These are phyloP conservation scores for Microtus montanus DNA, from an alignment of 2,113 vertebrate species.

Conservation along the genomic window DNA sequence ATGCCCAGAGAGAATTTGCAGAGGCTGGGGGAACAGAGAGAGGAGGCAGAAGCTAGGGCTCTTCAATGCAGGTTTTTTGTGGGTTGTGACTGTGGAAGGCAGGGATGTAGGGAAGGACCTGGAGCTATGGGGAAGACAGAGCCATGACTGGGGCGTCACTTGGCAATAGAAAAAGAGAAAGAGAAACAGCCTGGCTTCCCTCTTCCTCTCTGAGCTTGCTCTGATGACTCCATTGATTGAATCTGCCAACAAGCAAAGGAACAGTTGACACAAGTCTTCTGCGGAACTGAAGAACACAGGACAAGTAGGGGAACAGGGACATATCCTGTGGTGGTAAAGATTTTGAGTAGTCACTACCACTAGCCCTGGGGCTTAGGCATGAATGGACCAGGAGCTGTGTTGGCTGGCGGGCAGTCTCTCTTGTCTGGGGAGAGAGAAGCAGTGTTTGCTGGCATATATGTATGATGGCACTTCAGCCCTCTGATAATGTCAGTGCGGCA, in stretches of 20 bases:
- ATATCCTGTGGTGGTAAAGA: fast-evolving
- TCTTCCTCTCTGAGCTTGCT: background rate
- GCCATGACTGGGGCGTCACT: background rate
- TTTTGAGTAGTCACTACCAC: background rate
- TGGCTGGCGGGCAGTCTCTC: background rate
- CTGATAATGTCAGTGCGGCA: background rate
- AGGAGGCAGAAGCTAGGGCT: background rate
- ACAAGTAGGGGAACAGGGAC: background rate
- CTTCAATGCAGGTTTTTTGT: background rate
- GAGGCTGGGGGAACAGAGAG: background rate
- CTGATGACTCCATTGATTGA: background rate
- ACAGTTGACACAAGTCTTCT: background rate
- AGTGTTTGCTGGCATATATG: background rate
- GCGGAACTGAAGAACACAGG: background rate
- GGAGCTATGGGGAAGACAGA: background rate
- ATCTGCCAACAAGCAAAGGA: background rate
- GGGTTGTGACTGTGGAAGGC: background rate
- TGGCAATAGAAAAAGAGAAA: background rate
- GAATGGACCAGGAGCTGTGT: too few species aligned
- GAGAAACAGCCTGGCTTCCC: background rate
- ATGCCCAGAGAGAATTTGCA: background rate
- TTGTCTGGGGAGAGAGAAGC: background rate
- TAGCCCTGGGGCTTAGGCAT: background rate
- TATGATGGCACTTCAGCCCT: background rate
- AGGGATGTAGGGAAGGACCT: background rate